Evolutionary conservation across 1,140 invertebrate genomes (phyloP).

Genomic region (Hyles vespertilio): DNA sequence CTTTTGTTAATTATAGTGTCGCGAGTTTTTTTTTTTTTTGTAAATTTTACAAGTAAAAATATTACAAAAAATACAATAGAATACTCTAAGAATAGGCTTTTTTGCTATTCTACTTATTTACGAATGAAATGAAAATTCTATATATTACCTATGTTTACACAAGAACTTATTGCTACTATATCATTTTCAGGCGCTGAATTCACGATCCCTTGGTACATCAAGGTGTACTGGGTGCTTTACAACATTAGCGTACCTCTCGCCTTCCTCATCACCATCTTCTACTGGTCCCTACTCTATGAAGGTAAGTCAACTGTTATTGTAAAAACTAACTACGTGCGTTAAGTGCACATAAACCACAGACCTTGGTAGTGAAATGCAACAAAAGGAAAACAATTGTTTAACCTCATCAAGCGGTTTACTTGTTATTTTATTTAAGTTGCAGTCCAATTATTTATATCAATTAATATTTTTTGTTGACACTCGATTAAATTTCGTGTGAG

Average conservation of each 20-base stretch:
- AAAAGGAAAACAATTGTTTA: background rate
- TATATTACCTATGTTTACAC: background rate
- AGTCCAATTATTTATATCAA: too few relatives aligned
- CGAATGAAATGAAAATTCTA: background rate
- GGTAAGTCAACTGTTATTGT: constrained; percentile 22
- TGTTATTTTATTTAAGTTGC: too few relatives aligned
- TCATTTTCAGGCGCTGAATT: constrained; percentile 46
- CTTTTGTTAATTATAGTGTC: too few relatives aligned
- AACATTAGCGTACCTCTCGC: constrained; percentile 77
- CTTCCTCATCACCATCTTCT: constrained; percentile 79
- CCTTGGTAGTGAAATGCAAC: background rate
- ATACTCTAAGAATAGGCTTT: background rate
- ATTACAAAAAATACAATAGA: background rate
- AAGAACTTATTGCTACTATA: constrained; percentile 16
- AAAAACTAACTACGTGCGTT: background rate
- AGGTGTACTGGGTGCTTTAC: constrained; percentile 80
- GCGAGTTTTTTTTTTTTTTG: too few relatives aligned
- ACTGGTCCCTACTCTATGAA: constrained; percentile 79
- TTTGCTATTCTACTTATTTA: background rate
- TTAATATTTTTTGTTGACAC: too few relatives aligned
- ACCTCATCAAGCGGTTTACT: too few relatives aligned
- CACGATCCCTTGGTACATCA: constrained; percentile 71
- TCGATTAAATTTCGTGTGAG: too few relatives aligned
- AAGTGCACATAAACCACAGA: too few relatives aligned
- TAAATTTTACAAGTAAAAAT: background rate